Conservation (phyloP, 2,888 invertebrate species). For the Noctua comes region DNA sequence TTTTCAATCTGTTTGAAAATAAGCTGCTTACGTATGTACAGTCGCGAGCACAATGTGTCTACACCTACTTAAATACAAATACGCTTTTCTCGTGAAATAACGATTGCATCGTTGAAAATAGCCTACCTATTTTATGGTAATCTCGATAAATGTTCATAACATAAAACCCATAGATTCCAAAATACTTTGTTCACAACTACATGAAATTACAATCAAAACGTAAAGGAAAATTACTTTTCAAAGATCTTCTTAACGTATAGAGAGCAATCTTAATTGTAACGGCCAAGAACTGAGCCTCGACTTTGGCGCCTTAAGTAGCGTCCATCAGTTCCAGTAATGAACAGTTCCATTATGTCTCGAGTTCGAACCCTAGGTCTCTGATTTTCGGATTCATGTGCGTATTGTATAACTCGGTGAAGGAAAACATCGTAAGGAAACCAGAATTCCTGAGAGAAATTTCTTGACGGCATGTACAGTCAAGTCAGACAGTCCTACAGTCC, state of each 20-base stretch:
- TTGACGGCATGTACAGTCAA: too few relatives aligned
- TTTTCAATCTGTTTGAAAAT: conserved; percentile 30
- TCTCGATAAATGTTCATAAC: background rate
- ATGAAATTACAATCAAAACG: background rate
- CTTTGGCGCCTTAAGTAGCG: background rate
- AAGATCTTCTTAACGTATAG: background rate
- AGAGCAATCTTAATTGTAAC: background rate
- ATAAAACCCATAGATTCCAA: background rate
- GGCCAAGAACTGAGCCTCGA: background rate
- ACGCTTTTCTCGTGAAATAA: too few relatives aligned
- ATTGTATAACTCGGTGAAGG: too few relatives aligned
- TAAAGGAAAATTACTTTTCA: background rate
- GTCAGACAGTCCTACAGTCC: too few relatives aligned
- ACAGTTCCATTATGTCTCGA: background rate
- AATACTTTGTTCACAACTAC: background rate
- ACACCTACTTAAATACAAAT: background rate
- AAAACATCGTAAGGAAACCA: too few relatives aligned
- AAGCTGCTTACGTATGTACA: conserved; percentile 24
- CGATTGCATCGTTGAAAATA: background rate
- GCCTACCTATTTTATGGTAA: background rate
- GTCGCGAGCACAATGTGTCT: background rate
- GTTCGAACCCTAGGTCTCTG: too few relatives aligned
- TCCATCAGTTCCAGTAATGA: background rate
- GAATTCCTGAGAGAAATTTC: too few relatives aligned
- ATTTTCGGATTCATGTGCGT: too few relatives aligned